phyloP scores from a whole-genome alignment of 2,113 vertebrate genomes.

The Corvus moneduloides region DNA sequence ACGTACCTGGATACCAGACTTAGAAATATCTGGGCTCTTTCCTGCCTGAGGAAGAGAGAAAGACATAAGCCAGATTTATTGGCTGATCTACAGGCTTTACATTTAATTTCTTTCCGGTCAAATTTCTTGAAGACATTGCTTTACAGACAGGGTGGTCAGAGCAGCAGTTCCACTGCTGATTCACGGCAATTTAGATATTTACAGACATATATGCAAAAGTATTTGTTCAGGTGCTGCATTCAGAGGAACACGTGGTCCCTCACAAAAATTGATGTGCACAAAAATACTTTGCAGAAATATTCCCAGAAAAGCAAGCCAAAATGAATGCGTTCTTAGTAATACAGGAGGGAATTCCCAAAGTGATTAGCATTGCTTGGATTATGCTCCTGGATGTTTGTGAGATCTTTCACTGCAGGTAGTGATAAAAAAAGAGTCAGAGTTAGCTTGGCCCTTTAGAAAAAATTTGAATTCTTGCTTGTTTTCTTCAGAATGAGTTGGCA shows the following conservation, averaged over 20 bases:
- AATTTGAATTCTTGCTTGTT: not conserved
- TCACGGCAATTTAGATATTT: not conserved
- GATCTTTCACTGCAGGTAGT: not conserved
- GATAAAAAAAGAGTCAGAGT: not conserved
- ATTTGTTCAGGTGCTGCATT: slow-evolving; percentile 17
- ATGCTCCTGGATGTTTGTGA: not conserved
- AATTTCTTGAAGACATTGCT: not conserved
- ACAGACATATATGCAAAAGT: not conserved
- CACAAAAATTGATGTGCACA: not conserved
- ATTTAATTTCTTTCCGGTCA: slow-evolving; percentile 18
- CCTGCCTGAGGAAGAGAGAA: slow-evolving; percentile 49
- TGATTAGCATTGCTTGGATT: not conserved
- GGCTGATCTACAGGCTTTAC: slow-evolving; percentile 11
- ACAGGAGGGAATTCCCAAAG: not conserved
- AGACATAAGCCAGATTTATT: slow-evolving; percentile 24
- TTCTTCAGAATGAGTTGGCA: not conserved
- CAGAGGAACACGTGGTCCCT: not conserved
- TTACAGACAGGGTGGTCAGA: not conserved
- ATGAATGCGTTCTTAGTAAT: not conserved
- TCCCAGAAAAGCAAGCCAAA: not conserved
- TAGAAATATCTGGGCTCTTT: slow-evolving; percentile 34
- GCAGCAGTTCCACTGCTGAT: not conserved
- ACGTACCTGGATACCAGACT: slow-evolving; percentile 34
- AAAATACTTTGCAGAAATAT: not conserved
- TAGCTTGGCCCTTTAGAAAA: not conserved